These are phyloP conservation scores for Diabrotica undecimpunctata DNA, from an alignment of 1,140 invertebrate species.

Conservation along the genomic window DNA sequence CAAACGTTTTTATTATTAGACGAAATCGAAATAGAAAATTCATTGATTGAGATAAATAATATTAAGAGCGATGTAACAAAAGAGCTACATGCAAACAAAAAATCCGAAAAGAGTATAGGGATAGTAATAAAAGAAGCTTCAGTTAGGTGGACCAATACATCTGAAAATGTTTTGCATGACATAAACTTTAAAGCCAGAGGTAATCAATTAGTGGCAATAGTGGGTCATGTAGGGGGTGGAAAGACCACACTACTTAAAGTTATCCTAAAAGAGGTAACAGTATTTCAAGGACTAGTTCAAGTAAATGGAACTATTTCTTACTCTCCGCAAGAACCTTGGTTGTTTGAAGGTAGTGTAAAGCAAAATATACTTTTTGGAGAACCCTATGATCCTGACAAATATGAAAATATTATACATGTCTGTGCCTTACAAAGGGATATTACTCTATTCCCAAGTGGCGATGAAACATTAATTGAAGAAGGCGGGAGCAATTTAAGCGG, in stretches of 20 bases:
- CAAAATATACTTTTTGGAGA: conserved; percentile 89
- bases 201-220: conserved; percentile 66
- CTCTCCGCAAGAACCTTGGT: conserved; percentile 86
- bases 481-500: conserved; percentile 83
- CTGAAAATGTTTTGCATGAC: conserved; percentile 58
- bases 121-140: conserved; percentile 50
- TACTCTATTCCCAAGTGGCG: conserved; percentile 66
- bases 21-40: conserved; percentile 18
- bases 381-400: conserved; percentile 65
- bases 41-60: neutral
- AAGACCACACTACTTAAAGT: conserved; percentile 79
- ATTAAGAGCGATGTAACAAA: neutral
- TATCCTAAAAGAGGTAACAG: conserved; percentile 73
- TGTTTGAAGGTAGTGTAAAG: conserved; percentile 69
- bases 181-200: conserved; percentile 60
- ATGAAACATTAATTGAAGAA: conserved; percentile 82
- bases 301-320: conserved; percentile 78
- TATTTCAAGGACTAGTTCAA: conserved; percentile 52
- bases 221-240: conserved; percentile 77
- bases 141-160: conserved; percentile 57
- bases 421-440: conserved; percentile 76
- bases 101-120: neutral
- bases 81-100: neutral
- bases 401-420: conserved; percentile 68
- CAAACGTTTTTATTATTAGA: conserved; percentile 54